Evolutionary conservation across 1,140 invertebrate genomes (phyloP), one percentile per base, ranked within the genome.

Genomic region (Ostrea edulis): DNA sequence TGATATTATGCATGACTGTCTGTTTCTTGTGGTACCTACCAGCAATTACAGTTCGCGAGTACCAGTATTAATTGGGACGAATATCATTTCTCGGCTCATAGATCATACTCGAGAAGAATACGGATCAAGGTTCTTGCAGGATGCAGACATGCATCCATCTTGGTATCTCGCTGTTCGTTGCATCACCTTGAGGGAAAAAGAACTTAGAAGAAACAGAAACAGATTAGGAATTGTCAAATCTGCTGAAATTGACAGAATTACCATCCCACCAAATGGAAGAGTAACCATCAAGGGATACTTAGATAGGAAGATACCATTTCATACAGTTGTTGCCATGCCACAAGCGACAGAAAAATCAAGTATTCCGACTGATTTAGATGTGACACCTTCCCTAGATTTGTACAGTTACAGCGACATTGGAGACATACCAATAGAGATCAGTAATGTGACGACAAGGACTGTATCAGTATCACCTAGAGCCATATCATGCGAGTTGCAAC

Each of bases 71-170:
- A 35, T 87, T 68, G 86, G n/a, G n/a, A n/a, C n/a, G n/a, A n/a
- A n/a, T n/a, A n/a, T n/a, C n/a, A n/a, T n/a, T n/a, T n/a, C n/a
- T 12, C 8, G 29, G 44, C 8, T 53, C 5, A 51, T 22, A 51
- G 62, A 29, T 22, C 2, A 55, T 22, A 9, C 54, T 0, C n/a
- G 55, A 2, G 54, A 85, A n/a, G 29, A 85, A 44, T 84, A 77
- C 55, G 62, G 87, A 11, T 83, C 51, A 0, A 71, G 87, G 58
- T 88, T 29, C 81, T 29, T 88, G 8, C 87, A 88, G 68, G n/a
- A n/a, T n/a, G n/a, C n/a, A n/a, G n/a, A n/a, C n/a, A n/a, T n/a
- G n/a, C n/a, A n/a, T n/a, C n/a, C 82, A 65, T 82, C 86, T 17
- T 87, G 44, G 82, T 87, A 87, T 68, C 29, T 87, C 1, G 54